Conservation (phyloP, 2,888 invertebrate genomes). For the Syrphus vitripennis region DNA sequence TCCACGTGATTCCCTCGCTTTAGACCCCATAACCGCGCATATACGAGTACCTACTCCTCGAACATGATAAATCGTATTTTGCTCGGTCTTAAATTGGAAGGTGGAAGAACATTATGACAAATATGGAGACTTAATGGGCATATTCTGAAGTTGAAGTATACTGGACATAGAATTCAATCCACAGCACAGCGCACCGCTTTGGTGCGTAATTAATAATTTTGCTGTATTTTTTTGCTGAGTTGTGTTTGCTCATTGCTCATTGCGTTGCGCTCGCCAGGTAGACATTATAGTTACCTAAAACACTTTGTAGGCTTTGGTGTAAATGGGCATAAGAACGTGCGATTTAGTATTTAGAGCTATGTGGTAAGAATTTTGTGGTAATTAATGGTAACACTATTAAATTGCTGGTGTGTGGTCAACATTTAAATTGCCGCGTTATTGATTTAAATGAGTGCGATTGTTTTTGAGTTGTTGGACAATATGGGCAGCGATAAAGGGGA, state of each 20-base stretch:
- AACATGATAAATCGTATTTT: constrained; percentile 54
- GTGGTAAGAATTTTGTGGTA: constrained; percentile 51
- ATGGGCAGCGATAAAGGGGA: constrained; percentile 14
- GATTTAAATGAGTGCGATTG: constrained; percentile 29
- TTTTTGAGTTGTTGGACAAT: constrained; percentile 30
- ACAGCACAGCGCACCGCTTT: constrained; percentile 7
- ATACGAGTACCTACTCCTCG: neutral
- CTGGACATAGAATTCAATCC: constrained; percentile 33
- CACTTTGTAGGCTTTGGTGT: constrained; percentile 2
- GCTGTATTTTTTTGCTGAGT: constrained; percentile 23
- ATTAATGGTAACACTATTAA: constrained; percentile 58
- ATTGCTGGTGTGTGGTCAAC: constrained; percentile 47
- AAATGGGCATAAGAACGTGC: constrained; percentile 47
- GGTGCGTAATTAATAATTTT: constrained; percentile 56
- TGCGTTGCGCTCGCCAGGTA: neutral
- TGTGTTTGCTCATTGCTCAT: neutral
- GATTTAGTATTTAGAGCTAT: constrained; percentile 52
- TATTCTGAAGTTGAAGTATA: neutral
- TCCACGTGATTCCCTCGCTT: constrained; percentile 30
- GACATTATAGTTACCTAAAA: neutral
- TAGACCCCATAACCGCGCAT: neutral
- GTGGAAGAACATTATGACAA: constrained; percentile 60
- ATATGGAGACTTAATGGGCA: constrained; percentile 59
- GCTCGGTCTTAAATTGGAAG: constrained; percentile 50
- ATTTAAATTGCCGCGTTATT: constrained; percentile 61